Conservation (phyloP, 1,140 invertebrate species). For the Ceratina calcarata region DNA sequence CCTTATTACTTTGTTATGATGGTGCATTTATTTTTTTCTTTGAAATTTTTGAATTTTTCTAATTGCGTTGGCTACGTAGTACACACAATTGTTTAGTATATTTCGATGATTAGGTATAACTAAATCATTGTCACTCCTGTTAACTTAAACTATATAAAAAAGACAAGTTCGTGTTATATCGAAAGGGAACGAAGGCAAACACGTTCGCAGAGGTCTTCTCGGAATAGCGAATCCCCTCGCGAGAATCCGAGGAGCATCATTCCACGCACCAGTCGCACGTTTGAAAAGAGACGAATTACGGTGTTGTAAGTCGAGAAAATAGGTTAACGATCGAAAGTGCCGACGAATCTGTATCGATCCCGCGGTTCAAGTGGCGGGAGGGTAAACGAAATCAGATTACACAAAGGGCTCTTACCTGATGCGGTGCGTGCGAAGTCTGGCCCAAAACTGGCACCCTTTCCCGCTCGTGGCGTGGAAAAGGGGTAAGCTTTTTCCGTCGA, state of each 20-base stretch:
- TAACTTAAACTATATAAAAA: too few relatives aligned
- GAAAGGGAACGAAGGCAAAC: not conserved
- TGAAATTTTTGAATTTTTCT: not conserved
- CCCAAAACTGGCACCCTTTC: constrained; percentile 76
- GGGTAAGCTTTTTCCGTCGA: constrained; percentile 68
- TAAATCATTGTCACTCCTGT: too few relatives aligned
- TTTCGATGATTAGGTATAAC: too few relatives aligned
- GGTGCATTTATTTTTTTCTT: too few relatives aligned
- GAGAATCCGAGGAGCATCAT: constrained; percentile 20
- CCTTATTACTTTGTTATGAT: constrained; percentile 8
- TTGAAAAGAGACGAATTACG: constrained; percentile 40
- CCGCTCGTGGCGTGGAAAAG: constrained; percentile 63
- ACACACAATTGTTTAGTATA: too few relatives aligned
- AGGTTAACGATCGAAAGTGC: constrained; percentile 62
- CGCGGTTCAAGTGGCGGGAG: constrained; percentile 52
- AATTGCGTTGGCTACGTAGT: not conserved
- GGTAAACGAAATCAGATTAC: constrained; percentile 71
- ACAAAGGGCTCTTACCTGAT: constrained; percentile 74
- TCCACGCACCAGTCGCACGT: not conserved
- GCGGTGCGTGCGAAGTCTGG: constrained; percentile 75
- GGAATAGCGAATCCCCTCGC: not conserved
- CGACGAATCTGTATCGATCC: constrained; percentile 62
- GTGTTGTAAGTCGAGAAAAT: constrained; percentile 47
- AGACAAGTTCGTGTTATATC: too few relatives aligned
- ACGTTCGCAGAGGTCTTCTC: not conserved